phyloP scores from a whole-genome alignment of 1,140 invertebrate species.

The Orchestia grillus region DNA sequence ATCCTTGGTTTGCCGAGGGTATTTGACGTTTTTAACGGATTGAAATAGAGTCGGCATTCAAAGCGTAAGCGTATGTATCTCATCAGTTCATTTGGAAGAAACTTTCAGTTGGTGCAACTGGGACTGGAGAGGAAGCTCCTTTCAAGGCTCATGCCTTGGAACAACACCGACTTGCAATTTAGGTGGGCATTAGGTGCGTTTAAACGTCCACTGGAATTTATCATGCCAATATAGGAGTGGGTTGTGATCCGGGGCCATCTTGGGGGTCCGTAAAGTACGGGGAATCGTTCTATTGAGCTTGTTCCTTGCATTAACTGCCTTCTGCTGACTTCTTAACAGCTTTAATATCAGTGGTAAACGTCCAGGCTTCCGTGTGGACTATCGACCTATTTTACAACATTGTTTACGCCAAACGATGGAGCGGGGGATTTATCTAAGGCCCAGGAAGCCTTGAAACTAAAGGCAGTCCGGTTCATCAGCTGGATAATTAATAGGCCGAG shows the following conservation, averaged over 20 bases:
- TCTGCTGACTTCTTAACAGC: neutral
- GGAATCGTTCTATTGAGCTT: constrained; percentile 35
- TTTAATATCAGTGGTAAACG: constrained; percentile 25
- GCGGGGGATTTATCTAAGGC: neutral
- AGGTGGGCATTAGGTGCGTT: neutral
- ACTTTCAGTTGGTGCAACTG: neutral
- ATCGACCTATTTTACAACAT: neutral
- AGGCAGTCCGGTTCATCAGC: neutral
- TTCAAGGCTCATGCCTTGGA: neutral
- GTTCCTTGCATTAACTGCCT: constrained; percentile 29
- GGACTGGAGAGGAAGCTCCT: neutral
- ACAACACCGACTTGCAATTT: neutral
- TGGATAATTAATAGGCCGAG: neutral
- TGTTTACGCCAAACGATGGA: neutral
- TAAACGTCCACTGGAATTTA: neutral
- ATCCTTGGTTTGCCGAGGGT: neutral
- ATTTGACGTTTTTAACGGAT: neutral
- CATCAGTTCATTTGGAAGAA: neutral
- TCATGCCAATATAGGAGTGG: constrained; percentile 21
- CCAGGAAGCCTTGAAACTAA: constrained; percentile 7
- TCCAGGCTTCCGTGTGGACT: neutral
- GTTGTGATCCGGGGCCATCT: neutral
- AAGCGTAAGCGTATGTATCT: neutral
- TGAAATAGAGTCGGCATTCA: neutral
- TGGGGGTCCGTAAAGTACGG: neutral